Evolutionary conservation across 2,113 vertebrate species (phyloP).

Genomic region (Elaphurus davidianus): DNA sequence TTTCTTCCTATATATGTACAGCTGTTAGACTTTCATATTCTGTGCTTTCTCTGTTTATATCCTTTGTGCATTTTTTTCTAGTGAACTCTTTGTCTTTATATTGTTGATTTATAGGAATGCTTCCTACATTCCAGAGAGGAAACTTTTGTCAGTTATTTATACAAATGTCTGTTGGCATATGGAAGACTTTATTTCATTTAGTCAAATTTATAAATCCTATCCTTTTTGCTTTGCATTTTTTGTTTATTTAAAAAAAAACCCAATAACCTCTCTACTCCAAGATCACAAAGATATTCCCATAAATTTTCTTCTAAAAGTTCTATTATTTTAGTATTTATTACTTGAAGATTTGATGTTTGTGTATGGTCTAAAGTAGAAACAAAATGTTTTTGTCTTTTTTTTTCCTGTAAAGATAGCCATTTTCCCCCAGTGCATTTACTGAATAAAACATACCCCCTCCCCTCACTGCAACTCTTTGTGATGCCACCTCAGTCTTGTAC

Average conservation of each 20-base stretch:
- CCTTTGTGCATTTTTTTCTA: background rate
- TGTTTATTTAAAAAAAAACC: background rate
- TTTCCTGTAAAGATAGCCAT: background rate
- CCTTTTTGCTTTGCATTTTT: background rate
- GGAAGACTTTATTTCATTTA: background rate
- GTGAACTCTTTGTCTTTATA: background rate
- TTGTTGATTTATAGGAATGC: conserved; percentile 20
- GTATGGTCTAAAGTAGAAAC: background rate
- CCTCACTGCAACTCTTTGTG: background rate
- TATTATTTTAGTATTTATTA: conserved; percentile 20
- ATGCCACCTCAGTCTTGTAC: background rate
- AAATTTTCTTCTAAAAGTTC: background rate
- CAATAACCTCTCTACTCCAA: background rate
- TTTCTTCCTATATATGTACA: background rate
- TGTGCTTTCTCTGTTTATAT: background rate
- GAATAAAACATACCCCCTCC: background rate
- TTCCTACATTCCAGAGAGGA: background rate
- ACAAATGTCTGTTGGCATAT: background rate
- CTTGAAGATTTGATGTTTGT: background rate
- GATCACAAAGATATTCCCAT: background rate
- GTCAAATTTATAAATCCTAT: background rate
- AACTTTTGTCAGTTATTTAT: background rate
- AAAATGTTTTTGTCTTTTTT: background rate
- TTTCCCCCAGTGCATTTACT: background rate
- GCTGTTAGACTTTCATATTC: background rate